Evolutionary conservation across 2,797 vertebrate genomes (phyloP).

Genomic region (Coregonus ussuriensis): DNA sequence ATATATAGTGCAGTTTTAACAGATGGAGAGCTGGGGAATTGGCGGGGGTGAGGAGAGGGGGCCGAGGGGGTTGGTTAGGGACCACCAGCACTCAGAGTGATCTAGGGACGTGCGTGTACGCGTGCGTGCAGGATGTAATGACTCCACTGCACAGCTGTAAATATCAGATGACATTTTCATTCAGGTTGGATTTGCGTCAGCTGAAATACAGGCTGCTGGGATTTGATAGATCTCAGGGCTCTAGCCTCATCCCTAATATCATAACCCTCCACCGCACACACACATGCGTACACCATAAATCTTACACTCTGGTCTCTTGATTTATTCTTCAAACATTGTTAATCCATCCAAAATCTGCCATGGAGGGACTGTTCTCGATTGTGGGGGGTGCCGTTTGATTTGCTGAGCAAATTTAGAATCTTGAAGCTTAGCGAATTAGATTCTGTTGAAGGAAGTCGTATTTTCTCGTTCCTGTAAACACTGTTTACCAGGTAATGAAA

Average conservation of each 20-base stretch:
- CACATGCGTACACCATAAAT: conserved; percentile 10
- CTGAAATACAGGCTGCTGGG: conserved; percentile 18
- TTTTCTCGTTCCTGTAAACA: neutral
- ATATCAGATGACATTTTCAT: conserved; percentile 48
- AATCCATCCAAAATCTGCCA: neutral
- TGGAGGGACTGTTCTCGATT: neutral
- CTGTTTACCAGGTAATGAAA: neutral
- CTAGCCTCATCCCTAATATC: neutral
- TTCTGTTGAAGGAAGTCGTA: neutral
- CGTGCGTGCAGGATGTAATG: conserved; percentile 3
- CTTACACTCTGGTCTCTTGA: neutral
- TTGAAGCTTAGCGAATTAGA: neutral
- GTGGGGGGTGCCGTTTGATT: neutral
- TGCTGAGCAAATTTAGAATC: neutral
- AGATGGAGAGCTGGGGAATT: neutral
- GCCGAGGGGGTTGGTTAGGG: neutral
- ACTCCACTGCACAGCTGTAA: conserved; percentile 29
- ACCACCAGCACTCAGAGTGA: no score
- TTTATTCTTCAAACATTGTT: neutral
- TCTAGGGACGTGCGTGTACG: neutral
- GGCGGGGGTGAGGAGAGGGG: neutral
- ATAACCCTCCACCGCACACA: neutral
- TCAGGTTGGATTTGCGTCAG: conserved; percentile 38
- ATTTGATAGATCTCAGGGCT: neutral
- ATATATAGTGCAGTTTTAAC: neutral